Base-by-base conservation (phyloP, 2,113 vertebrate genomes). In the Rhinoderma darwinii region DNA sequence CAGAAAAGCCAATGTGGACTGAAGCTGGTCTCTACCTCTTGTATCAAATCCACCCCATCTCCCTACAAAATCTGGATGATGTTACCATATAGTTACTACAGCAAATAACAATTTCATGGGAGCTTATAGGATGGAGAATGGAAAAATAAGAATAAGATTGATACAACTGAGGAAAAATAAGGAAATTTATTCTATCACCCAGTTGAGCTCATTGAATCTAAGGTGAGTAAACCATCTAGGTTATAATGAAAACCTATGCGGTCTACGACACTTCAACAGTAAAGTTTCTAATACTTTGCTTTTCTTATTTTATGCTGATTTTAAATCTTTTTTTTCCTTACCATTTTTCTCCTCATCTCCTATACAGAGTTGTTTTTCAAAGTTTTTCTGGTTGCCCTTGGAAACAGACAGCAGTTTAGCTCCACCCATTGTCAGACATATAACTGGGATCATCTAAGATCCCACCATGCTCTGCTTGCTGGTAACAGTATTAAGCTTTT, bases 31-130 rank as follows among this genome's bases (percentile, higher is more conserved):
- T 89, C 88, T 63, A 88, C 88, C 90, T 88, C 90, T 92, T 2
- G 10, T 91, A 74, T 90, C 94, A 93, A 93, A 94, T 94, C 94
- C 94, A 83, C 92, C 90, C 91, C 90, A 86, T 88, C 54, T 92
- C 89, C 37, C 93, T 91, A 91, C 91, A 93, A 92, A 94, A 93
- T 93, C 90, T 0, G 87, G 61, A 83, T 89, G 93, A 93, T 96
- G 95, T 95, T 89, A 90, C 94, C 91, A 92, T 95, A 96, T 95
- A 96, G 96, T 97, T 96, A 96, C 94, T 96, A 95, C 32, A 80
- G 95, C 93, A 96, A 97, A 97, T 97, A 95, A 95, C 96, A 97
- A 97, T 98, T 97, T 97, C 96, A 97, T 92, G 94, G 96, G 17
- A 32, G 93, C 93, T 96, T 93, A 93, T 89, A 93, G 93, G 93